phyloP scores from a whole-genome alignment of 23 tunicate genomes.

The Ascidia mentula region DNA sequence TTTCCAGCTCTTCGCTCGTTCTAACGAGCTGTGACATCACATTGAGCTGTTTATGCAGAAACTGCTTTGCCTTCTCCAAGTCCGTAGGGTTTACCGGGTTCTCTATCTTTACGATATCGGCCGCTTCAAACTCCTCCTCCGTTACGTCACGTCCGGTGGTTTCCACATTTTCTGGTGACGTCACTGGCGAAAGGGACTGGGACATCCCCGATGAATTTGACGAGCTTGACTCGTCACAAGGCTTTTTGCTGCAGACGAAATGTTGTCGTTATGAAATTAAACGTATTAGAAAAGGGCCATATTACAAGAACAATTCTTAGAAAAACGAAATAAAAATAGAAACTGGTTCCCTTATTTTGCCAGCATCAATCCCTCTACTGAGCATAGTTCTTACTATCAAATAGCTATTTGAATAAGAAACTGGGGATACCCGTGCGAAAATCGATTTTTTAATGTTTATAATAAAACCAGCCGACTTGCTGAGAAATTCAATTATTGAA shows the following conservation, averaged over 20 bases:
- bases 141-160: not conserved
- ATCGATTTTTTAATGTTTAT: no score
- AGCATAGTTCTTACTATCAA: no score
- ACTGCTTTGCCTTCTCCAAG: slow-evolving; percentile 35
- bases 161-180: slow-evolving; percentile 22
- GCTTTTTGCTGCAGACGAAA: not conserved
- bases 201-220: slow-evolving; percentile 33
- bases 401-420: no score
- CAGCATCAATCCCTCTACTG: no score
- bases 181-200: slow-evolving; percentile 17
- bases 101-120: slow-evolving; percentile 31
- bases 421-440: no score
- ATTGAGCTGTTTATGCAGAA: slow-evolving; percentile 36
- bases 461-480: no score
- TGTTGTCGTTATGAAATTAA: no score
- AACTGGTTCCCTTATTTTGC: no score
- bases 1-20: slow-evolving; percentile 27
- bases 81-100: slow-evolving; percentile 34
- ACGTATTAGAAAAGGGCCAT: no score
- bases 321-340: no score
- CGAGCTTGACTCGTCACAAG: not conserved
- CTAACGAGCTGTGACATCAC: slow-evolving; percentile 47
- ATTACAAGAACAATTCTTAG: no score
- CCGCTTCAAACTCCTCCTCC: not conserved
- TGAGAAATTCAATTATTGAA: no score